phyloP scores from a whole-genome alignment of 2,113 vertebrate species.

The Haplochromis vanheusdeni region DNA sequence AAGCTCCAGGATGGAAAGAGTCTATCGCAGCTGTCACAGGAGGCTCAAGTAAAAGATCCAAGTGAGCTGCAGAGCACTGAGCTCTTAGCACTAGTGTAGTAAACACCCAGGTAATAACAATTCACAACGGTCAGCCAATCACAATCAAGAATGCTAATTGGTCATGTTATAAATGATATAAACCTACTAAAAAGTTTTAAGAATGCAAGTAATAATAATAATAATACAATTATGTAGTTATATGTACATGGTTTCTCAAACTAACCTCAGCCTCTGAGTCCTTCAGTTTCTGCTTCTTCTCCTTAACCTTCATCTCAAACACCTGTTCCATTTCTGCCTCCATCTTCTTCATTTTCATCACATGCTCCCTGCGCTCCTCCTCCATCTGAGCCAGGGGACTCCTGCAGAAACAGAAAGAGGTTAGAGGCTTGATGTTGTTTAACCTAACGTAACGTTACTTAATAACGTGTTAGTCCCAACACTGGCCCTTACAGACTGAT shows the following conservation, averaged over 20 bases:
- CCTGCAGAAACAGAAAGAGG: conserved; percentile 33
- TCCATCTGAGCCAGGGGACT: conserved; percentile 81
- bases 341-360: conserved; percentile 83
- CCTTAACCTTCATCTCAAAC: conserved; percentile 81
- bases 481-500: accelerated
- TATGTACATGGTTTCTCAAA: background rate
- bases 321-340: conserved; percentile 82
- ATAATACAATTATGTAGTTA: background rate
- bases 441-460: too few species aligned
- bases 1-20: background rate
- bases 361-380: conserved; percentile 76
- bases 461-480: accelerated
- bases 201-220: background rate
- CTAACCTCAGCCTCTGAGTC: conserved; percentile 78
- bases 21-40: accelerated
- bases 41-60: background rate
- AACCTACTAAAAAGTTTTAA: background rate
- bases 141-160: background rate
- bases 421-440: too few species aligned
- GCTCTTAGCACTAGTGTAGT: background rate
- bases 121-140: accelerated
- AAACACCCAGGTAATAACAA: background rate
- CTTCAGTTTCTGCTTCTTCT: conserved; percentile 81
- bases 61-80: background rate
- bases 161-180: accelerated